These are phyloP conservation scores for Scelioninae gen. 1 DNA, from an alignment of 2,888 invertebrate species.

Conservation along the genomic window DNA sequence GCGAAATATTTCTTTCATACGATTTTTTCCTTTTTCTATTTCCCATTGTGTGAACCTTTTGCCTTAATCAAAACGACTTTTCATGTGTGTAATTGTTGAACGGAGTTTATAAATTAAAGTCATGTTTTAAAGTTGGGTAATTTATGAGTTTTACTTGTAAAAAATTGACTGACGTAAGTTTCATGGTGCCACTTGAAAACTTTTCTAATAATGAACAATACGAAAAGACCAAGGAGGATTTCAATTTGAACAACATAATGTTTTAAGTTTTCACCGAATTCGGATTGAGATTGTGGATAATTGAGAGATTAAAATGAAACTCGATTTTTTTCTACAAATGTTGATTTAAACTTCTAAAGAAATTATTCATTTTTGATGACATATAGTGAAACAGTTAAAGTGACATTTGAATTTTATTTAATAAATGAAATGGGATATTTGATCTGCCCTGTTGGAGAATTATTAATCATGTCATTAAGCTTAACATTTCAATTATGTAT, in stretches of 20 bases:
- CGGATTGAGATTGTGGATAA: slow-evolving; percentile 8
- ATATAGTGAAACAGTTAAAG: no score
- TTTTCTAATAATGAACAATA: slow-evolving; percentile 59
- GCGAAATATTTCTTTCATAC: slow-evolving; percentile 14
- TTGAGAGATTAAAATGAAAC: not conserved
- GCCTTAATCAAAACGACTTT: not conserved
- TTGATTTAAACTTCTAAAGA: not conserved
- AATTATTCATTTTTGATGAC: no score
- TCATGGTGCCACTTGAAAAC: slow-evolving; percentile 37
- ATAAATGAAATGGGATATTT: no score
- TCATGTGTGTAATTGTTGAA: slow-evolving; percentile 10
- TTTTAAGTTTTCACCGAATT: slow-evolving; percentile 35
- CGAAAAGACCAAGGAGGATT: slow-evolving; percentile 9
- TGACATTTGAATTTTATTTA: no score
- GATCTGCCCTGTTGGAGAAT: no score
- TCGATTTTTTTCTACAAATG: not conserved
- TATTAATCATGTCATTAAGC: no score
- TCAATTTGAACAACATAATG: slow-evolving; percentile 12
- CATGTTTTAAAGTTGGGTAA: slow-evolving; percentile 45
- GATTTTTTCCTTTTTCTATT: not conserved
- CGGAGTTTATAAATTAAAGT: slow-evolving; percentile 53
- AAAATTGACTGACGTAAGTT: slow-evolving; percentile 45
- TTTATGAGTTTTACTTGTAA: slow-evolving; percentile 48
- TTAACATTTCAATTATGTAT: no score
- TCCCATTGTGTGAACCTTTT: not conserved